phyloP scores from a whole-genome alignment of 2,888 invertebrate genomes.

The Cetonia aurata region DNA sequence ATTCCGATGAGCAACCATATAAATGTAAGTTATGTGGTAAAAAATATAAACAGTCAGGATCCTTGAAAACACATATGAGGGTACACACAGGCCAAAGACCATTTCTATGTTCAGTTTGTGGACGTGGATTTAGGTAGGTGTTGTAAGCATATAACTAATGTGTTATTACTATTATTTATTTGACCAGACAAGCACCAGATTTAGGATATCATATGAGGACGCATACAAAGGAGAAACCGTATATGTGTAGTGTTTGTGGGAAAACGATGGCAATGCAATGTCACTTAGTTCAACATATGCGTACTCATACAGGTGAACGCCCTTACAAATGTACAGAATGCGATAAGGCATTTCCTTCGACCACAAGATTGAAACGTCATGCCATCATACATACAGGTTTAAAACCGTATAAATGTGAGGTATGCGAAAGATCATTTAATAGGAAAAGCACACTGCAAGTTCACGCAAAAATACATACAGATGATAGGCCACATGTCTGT shows the following conservation, averaged over 20 bases:
- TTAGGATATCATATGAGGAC: conserved; percentile 62
- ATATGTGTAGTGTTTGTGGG: conserved; percentile 62
- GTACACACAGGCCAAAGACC: conserved; percentile 61
- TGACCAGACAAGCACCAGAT: conserved; percentile 58
- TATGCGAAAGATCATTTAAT: conserved; percentile 58
- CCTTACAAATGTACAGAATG: conserved; percentile 58
- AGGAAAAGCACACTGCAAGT: conserved; percentile 28
- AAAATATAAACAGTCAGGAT: conserved; percentile 61
- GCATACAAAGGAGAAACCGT: conserved; percentile 62
- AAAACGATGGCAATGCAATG: conserved; percentile 62
- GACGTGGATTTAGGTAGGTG: conserved; percentile 56
- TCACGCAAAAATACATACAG: conserved; percentile 57
- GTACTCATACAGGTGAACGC: conserved; percentile 59
- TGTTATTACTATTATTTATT: conserved; percentile 41
- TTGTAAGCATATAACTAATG: not conserved
- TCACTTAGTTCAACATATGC: conserved; percentile 59
- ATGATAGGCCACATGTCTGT: conserved; percentile 57
- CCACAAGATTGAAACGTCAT: conserved; percentile 57
- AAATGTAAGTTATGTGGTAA: conserved; percentile 61
- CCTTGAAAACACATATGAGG: conserved; percentile 61
- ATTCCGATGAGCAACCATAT: conserved; percentile 60
- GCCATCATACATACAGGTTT: conserved; percentile 57
- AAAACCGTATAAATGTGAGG: conserved; percentile 58
- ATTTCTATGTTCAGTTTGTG: conserved; percentile 58
- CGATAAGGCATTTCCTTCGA: conserved; percentile 56